Evolutionary conservation across 2,888 invertebrate genomes (phyloP), one percentile per base, ranked within the genome.

Genomic region (Epinotia bilunana): DNA sequence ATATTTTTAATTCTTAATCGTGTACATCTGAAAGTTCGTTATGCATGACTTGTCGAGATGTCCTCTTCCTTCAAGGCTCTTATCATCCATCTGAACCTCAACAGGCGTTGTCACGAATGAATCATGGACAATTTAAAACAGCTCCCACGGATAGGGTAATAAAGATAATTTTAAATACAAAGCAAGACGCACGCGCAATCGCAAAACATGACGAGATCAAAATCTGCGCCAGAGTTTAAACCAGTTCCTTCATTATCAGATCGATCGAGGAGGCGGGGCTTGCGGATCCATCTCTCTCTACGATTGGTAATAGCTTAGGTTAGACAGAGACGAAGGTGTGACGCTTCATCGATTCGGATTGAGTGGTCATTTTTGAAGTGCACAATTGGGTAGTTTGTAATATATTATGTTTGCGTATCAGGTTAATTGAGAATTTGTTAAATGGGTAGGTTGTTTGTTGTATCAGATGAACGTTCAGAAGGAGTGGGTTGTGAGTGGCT

Each of bases 231-330:
- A 13, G 75, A 60, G 75, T 75, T 23, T 39, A 67, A 76, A 70
- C 73, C 60, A 60, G 72, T 73, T 72, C 60, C 33, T 13, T 65
- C 77, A 73, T 73, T 77, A 78, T 78, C 78, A 61, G 75, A 78
- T 78, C 78, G 77, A 78, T 78, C 72, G 65, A 20, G 71, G 58
- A 53, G 78, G 78, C 78, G 78, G 70, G 77, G 76, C 73, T 53
- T 76, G 71, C 67, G 73, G 67, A 73, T 73, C 73, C 67, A 60
- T 67, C 72, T 43, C 46, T 75, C 53, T 13, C 33, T 13, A 33
- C 33, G 46, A 28, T 18, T 28, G n/a, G 16, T n/a, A 49, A 39
- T 57, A 13, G 64, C 60, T 49, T 20, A 23, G 13, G 72, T 67
- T 20, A 28, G 76, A 76, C 13, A 53, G 76, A 76, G 76, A 76